Percentiles rank a stretch among this genome's conserved stretches.
Evolutionary conservation across 2,113 vertebrate species (phyloP).

Genomic region (Dipodomys merriami): DNA sequence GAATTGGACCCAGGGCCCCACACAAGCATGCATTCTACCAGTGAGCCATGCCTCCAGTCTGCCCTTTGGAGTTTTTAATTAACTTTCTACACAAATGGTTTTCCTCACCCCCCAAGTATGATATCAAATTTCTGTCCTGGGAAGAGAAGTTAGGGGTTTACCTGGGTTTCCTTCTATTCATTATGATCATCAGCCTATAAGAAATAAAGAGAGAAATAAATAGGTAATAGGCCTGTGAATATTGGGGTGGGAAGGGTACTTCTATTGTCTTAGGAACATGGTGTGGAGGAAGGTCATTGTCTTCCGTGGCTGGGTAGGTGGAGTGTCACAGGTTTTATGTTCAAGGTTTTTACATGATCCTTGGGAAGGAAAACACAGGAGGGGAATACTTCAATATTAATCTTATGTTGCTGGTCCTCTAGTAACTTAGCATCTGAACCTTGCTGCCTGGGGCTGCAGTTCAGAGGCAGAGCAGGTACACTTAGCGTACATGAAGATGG

Average conservation of each 20-base stretch:
- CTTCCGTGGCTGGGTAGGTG: neutral
- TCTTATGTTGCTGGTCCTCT: neutral
- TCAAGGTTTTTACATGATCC: neutral
- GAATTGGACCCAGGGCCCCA: neutral
- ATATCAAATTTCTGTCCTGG: conserved; percentile 61
- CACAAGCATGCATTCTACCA: neutral
- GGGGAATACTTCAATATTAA: no score
- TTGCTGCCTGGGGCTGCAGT: neutral
- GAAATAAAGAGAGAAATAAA: neutral
- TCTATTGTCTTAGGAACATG: neutral
- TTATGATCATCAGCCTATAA: neutral
- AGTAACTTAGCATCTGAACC: neutral
- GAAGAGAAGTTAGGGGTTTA: neutral
- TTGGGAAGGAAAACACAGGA: neutral
- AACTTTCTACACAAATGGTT: conserved; percentile 82
- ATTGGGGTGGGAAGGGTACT: neutral
- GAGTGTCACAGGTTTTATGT: neutral
- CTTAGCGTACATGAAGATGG: neutral
- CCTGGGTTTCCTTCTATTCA: neutral
- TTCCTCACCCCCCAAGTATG: conserved; percentile 77
- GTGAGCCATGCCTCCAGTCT: neutral
- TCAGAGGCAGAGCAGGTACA: neutral
- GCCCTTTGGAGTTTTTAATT: conserved; percentile 80
- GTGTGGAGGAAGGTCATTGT: neutral
- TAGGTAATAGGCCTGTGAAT: neutral